Evolutionary conservation across 2,113 vertebrate genomes (phyloP).

Genomic region (Egretta garzetta): DNA sequence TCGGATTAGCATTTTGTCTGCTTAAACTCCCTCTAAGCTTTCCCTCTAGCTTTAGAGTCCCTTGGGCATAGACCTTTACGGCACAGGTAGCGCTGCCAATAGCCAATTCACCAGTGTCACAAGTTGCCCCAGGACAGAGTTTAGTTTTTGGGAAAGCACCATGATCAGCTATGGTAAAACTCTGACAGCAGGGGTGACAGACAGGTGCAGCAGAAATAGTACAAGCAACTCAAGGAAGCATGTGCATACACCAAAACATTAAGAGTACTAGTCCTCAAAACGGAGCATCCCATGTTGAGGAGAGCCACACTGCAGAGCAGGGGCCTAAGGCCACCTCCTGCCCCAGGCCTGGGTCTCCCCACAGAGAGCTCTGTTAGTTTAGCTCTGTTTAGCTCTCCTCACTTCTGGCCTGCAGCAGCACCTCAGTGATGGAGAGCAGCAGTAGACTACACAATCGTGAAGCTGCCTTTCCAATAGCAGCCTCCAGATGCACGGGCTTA

Average conservation of each 20-base stretch:
- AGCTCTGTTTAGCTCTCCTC: not conserved
- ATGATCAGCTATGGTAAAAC: not conserved
- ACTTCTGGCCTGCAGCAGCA: not conserved
- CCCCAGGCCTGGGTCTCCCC: not conserved
- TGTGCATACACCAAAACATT: rapidly evolving
- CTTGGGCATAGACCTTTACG: not conserved
- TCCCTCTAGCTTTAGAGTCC: not conserved
- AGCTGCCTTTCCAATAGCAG: not conserved
- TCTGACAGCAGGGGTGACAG: not conserved
- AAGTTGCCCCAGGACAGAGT: not conserved
- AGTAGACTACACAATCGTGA: not conserved
- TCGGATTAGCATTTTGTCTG: not conserved
- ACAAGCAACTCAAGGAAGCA: not conserved
- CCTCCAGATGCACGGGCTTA: not conserved
- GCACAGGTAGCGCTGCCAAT: not conserved
- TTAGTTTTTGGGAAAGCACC: not conserved
- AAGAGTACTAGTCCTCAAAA: not conserved
- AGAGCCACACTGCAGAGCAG: not conserved
- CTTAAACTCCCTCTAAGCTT: not conserved
- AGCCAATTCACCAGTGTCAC: not conserved
- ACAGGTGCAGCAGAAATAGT: not conserved
- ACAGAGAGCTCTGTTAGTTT: not conserved
- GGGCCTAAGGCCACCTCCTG: not conserved
- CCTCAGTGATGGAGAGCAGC: not conserved
- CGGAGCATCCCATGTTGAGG: not conserved